Evolutionary conservation across 2,888 invertebrate species (phyloP), one percentile per base, ranked within the genome.

Genomic region (Drosophila picticornis): DNA sequence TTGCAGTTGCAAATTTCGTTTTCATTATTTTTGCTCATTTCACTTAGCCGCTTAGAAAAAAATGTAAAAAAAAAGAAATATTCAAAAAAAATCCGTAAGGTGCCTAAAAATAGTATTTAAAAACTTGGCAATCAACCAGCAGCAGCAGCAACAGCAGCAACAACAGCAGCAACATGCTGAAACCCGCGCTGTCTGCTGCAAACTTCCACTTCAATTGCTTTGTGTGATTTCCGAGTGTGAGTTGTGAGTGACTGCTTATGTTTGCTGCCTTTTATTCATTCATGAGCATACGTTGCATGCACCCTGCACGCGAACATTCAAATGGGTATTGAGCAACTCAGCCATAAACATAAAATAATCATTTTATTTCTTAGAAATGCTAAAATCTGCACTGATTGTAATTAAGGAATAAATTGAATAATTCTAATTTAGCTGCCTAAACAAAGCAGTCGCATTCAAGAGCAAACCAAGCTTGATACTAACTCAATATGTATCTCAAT

Each of bases 181-280:
- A 80, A 65, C 36, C 65, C 63, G 77, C 65, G 68, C 76, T 61
- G 84, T 86, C 88, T 81, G 72, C 81, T 57, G 53, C 81, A 70
- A 84, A 86, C 80, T 88, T 84, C 88, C 88, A 84, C 86, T 85
- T 88, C 81, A 84, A 76, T 71, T 72, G 75, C 22, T 63, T 72
- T 77, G 56, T 56, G 68, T 72, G 71, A 56, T 62, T 66, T 63
- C 60, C 72, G 56, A 48, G 52, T 58, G 55, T 57, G 69, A 31
- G 36, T 52, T 73, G 58, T 73, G 63, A 53, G 46, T 77, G 38
- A 58, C 36, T 63, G 72, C 63, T 75, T 56, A 70, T 86, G 69
- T 72, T 69, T 70, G 71, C 62, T 75, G 83, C 69, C 68, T 68
- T 79, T 81, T 67, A 83, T 84, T 84, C 84, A 88, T 86, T 84